Evolutionary conservation across 2,888 invertebrate genomes (phyloP).

Genomic region (Cephus sareptanus): DNA sequence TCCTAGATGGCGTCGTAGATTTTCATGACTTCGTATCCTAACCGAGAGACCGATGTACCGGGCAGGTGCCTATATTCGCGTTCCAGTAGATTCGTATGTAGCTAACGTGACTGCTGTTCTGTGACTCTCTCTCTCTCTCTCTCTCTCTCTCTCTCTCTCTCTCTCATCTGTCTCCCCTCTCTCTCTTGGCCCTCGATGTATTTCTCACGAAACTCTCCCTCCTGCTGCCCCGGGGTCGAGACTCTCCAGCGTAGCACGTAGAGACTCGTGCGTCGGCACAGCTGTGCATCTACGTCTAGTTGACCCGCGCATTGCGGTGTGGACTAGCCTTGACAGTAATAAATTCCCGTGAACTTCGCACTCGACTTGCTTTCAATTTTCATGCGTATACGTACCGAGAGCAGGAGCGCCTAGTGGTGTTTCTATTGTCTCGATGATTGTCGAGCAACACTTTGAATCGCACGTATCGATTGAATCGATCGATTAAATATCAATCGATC

Average conservation of each 20-base stretch:
- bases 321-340: background rate
- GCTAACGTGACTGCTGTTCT: background rate
- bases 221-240: background rate
- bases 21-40: background rate
- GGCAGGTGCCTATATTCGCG: background rate
- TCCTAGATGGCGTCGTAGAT: background rate
- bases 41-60: background rate
- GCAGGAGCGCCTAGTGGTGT: background rate
- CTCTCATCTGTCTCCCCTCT: background rate
- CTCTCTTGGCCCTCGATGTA: conserved; percentile 8
- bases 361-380: background rate
- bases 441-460: background rate
- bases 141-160: conserved; percentile 5
- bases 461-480: background rate
- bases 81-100: background rate
- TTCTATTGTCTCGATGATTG: background rate
- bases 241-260: background rate
- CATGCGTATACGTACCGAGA: background rate
- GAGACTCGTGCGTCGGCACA: background rate
- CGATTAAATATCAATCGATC: background rate
- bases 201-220: background rate
- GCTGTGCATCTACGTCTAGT: background rate
- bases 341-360: background rate
- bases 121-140: background rate
- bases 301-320: background rate